Percentiles rank a stretch among this genome's conserved stretches.
Evolutionary conservation across 2,888 invertebrate species (phyloP).

Genomic region (Trichacis sp.): DNA sequence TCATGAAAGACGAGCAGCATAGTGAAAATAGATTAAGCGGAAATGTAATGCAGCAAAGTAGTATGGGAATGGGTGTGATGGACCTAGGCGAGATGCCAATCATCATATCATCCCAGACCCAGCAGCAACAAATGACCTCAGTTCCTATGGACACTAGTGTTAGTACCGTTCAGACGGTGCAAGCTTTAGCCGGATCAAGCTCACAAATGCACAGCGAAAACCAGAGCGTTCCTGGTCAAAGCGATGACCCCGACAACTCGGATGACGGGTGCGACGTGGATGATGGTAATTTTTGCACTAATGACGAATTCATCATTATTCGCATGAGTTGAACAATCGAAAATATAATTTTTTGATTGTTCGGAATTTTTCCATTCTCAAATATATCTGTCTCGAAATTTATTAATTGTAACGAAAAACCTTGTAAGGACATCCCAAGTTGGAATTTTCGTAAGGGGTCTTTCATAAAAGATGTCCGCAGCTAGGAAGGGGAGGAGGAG

Average conservation of each 20-base stretch:
- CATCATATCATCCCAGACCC: slow-evolving; percentile 55
- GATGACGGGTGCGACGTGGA: slow-evolving; percentile 66
- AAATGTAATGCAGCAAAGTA: slow-evolving; percentile 61
- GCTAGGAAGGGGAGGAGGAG: too few species aligned
- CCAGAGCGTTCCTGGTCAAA: slow-evolving; percentile 51
- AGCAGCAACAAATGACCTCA: slow-evolving; percentile 64
- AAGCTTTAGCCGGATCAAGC: slow-evolving; percentile 62
- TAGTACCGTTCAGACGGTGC: slow-evolving; percentile 58
- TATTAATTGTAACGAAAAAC: too few species aligned
- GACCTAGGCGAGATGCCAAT: slow-evolving; percentile 62
- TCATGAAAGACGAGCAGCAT: slow-evolving; percentile 62
- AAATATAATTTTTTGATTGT: too few species aligned
- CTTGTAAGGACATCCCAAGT: too few species aligned
- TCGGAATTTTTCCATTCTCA: too few species aligned
- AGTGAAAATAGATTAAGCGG: slow-evolving; percentile 64
- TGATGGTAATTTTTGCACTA: slow-evolving; percentile 54
- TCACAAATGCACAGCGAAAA: slow-evolving; percentile 59
- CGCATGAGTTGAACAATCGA: too few species aligned
- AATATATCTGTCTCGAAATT: too few species aligned
- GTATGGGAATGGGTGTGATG: slow-evolving; percentile 63
- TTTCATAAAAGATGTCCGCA: too few species aligned
- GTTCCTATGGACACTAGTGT: slow-evolving; percentile 64
- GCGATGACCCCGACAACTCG: slow-evolving; percentile 62
- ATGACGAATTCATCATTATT: too few species aligned
- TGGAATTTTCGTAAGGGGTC: too few species aligned